Conservation (phyloP, 2,888 invertebrate genomes). For the Idaea straminata region DNA sequence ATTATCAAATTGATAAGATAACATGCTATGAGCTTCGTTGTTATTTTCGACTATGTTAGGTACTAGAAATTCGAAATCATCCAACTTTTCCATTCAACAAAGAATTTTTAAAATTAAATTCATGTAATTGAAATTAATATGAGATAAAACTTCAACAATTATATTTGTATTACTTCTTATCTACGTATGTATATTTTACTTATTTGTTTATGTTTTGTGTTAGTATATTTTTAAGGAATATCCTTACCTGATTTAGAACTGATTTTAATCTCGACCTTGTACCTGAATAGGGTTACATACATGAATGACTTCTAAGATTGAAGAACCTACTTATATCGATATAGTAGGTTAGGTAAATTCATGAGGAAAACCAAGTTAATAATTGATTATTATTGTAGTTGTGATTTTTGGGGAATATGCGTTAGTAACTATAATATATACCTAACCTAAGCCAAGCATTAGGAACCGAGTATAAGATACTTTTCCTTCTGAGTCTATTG, state of each 20-base stretch:
- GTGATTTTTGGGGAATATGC: neutral
- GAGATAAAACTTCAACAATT: neutral
- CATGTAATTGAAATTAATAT: neutral
- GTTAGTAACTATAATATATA: neutral
- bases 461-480: neutral
- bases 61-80: neutral
- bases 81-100: neutral
- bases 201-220: too few relatives aligned
- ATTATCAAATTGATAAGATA: constrained; percentile 38
- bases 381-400: neutral
- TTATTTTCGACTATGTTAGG: constrained; percentile 35
- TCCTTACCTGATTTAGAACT: too few relatives aligned
- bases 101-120: neutral
- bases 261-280: too few relatives aligned
- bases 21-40: constrained; percentile 25
- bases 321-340: neutral
- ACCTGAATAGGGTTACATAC: neutral
- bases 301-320: neutral
- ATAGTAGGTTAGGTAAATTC: neutral
- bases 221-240: too few relatives aligned
- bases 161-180: neutral
- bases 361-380: neutral
- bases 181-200: too few relatives aligned
- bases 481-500: neutral
- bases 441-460: neutral